Evolutionary conservation across 2,797 vertebrate species (phyloP).

Genomic region (Lepus oiostolus): DNA sequence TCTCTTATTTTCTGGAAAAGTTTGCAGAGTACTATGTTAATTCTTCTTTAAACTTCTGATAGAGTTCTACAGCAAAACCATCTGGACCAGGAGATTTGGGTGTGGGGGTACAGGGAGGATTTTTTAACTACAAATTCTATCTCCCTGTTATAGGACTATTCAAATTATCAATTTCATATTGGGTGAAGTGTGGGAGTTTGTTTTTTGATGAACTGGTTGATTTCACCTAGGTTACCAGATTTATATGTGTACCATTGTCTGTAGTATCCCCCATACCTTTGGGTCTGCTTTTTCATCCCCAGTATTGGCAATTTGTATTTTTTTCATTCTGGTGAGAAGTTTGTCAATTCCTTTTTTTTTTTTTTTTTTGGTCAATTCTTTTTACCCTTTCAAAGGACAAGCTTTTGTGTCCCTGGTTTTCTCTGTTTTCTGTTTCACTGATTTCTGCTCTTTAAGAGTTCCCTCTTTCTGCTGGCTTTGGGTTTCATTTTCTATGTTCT

Average conservation of each 20-base stretch:
- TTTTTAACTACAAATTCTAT: constrained; percentile 41
- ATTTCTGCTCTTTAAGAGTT: neutral
- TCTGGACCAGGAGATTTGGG: neutral
- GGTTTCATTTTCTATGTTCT: neutral
- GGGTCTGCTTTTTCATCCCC: neutral
- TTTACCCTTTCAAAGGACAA: neutral
- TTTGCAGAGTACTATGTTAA: neutral
- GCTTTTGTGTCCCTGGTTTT: neutral
- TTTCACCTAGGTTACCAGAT: neutral
- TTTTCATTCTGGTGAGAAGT: neutral
- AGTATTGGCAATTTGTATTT: neutral
- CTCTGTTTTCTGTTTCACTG: neutral
- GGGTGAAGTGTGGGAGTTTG: neutral
- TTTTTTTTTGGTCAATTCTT: neutral
- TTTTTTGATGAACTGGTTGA: neutral
- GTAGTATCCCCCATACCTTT: neutral
- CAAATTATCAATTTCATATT: constrained; percentile 12
- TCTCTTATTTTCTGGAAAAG: constrained; percentile 8
- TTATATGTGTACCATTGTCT: neutral
- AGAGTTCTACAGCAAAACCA: constrained; percentile 8
- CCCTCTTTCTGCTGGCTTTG: constrained; percentile 3
- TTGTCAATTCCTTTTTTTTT: neutral
- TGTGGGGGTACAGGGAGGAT: neutral
- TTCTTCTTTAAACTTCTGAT: constrained; percentile 25
- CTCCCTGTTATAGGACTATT: neutral